Evolutionary conservation across 1,140 invertebrate species (phyloP).

Genomic region (Orchestia grillus): DNA sequence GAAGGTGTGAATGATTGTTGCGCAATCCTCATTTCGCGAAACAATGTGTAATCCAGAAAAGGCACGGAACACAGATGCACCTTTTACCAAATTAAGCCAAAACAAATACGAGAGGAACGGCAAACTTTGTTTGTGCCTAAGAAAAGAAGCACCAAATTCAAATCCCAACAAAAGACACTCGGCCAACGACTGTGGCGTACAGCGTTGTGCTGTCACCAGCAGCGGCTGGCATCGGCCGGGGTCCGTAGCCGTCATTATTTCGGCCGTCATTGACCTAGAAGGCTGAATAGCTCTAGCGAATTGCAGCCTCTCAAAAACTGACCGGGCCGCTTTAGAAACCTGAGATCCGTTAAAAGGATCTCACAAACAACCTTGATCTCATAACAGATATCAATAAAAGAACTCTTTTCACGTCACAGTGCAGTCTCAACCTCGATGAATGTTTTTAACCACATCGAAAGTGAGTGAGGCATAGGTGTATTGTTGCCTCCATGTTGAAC

Average conservation of each 20-base stretch:
- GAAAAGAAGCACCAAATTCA: not conserved
- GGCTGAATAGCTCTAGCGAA: not conserved
- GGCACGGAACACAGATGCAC: not conserved
- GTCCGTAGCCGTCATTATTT: not conserved
- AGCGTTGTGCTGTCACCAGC: not conserved
- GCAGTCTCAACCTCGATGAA: not conserved
- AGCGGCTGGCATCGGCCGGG: not conserved
- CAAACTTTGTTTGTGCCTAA: not conserved
- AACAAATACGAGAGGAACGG: not conserved
- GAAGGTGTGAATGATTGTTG: not conserved
- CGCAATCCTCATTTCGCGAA: not conserved
- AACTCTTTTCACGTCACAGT: not conserved
- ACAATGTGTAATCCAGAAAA: not conserved
- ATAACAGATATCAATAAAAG: constrained; percentile 10
- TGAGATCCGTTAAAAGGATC: not conserved
- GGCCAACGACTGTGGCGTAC: no score
- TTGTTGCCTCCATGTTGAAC: not conserved
- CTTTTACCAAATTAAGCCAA: not conserved
- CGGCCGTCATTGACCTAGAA: not conserved
- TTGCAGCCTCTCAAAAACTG: not conserved
- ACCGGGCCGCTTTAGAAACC: not conserved
- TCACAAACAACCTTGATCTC: not conserved
- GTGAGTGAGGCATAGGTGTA: not conserved
- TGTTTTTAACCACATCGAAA: not conserved
- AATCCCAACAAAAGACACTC: not conserved